phyloP scores from a whole-genome alignment of 2,797 vertebrate genomes.

The Pteropus rufus region DNA sequence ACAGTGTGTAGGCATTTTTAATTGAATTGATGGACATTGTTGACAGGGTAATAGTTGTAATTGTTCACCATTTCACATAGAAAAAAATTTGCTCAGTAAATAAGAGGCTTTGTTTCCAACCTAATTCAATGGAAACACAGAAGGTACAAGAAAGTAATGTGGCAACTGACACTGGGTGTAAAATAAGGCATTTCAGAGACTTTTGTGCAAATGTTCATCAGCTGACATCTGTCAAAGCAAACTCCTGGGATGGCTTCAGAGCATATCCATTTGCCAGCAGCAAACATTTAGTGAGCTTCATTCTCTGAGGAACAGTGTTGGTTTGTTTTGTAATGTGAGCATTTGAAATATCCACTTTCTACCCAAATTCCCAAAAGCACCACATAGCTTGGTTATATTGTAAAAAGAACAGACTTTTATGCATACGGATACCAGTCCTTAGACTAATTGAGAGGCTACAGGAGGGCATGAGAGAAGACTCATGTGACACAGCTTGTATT shows the following conservation, averaged over 20 bases:
- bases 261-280: conserved; percentile 46
- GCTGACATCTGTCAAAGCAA: conserved; percentile 67
- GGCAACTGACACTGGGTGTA: conserved; percentile 54
- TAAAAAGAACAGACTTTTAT: conserved; percentile 51
- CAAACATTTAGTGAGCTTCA: conserved; percentile 53
- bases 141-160: conserved; percentile 69
- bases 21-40: conserved; percentile 55
- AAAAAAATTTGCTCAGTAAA: conserved; percentile 64
- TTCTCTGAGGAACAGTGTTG: conserved; percentile 36
- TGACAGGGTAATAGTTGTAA: conserved; percentile 62
- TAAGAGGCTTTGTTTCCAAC: conserved; percentile 70
- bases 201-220: conserved; percentile 67
- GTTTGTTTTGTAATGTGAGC: conserved; percentile 51
- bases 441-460: not conserved
- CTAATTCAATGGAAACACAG: conserved; percentile 71
- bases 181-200: conserved; percentile 69
- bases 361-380: not conserved
- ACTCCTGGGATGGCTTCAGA: conserved; percentile 37
- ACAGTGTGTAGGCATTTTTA: conserved; percentile 16
- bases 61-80: conserved; percentile 65
- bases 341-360: conserved; percentile 53
- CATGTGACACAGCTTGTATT: not conserved
- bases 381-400: not conserved
- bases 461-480: not conserved
- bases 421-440: not conserved